These are phyloP conservation scores for Holcopasites calliopsidis DNA, from an alignment of 1,140 invertebrate species.

Conservation along the genomic window DNA sequence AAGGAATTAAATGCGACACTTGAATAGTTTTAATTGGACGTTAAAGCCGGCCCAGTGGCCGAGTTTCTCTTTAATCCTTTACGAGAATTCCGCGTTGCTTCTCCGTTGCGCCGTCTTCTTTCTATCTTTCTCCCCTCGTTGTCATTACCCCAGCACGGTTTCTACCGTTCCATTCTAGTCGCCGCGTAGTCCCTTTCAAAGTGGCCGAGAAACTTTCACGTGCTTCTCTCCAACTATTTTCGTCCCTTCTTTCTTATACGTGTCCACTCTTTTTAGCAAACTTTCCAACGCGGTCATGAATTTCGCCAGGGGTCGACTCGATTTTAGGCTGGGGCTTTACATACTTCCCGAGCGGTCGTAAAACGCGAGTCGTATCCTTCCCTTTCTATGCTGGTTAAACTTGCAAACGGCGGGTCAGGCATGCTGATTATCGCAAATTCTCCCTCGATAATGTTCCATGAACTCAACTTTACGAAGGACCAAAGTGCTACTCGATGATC, in stretches of 20 bases:
- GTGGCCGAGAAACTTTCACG: neutral
- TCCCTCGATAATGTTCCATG: neutral
- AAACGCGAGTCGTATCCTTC: neutral
- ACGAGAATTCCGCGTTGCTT: neutral
- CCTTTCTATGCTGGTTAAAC: neutral
- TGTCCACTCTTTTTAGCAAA: neutral
- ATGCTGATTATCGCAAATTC: neutral
- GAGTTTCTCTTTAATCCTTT: conserved; percentile 2
- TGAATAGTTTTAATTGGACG: conserved; percentile 32
- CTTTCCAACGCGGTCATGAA: neutral
- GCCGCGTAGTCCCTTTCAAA: neutral
- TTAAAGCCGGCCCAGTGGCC: neutral
- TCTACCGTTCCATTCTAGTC: neutral
- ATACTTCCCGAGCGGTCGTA: conserved; percentile 17
- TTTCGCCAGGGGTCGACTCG: neutral
- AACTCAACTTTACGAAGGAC: neutral
- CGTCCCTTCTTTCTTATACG: neutral
- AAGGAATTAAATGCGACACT: conserved; percentile 16
- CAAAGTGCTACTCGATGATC: neutral
- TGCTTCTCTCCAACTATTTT: too few relatives aligned
- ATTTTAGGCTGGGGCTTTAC: conserved; percentile 1
- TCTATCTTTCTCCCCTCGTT: neutral
- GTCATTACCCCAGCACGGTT: neutral
- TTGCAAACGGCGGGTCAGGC: neutral
- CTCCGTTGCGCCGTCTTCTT: neutral